phyloP scores from a whole-genome alignment of 1,140 invertebrate species.

The Anastrepha obliqua region DNA sequence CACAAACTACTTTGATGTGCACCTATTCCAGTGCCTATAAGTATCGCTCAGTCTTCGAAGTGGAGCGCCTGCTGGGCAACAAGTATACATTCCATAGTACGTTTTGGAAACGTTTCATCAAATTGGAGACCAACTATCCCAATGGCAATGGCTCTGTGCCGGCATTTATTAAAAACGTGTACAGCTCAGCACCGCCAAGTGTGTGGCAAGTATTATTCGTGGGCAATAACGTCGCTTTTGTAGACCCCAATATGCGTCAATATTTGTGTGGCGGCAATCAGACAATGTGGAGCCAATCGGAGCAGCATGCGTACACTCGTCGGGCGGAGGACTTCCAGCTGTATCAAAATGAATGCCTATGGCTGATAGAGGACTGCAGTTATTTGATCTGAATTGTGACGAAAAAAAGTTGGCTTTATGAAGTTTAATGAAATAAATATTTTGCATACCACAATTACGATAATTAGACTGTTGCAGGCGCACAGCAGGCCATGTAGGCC shows the following conservation, averaged over 20 bases:
- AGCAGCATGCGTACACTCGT: conserved; percentile 66
- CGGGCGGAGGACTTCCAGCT: conserved; percentile 55
- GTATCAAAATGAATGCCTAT: conserved; percentile 63
- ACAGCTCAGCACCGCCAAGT: conserved; percentile 58
- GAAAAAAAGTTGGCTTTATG: too few relatives aligned
- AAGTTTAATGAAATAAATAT: too few relatives aligned
- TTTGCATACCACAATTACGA: too few relatives aligned
- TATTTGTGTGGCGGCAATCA: conserved; percentile 66
- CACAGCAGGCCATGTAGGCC: too few relatives aligned
- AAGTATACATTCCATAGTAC: conserved; percentile 54
- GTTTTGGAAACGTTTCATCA: conserved; percentile 67
- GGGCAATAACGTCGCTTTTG: conserved; percentile 59
- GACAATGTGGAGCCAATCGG: conserved; percentile 61
- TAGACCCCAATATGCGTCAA: conserved; percentile 58
- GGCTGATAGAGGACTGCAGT: conserved; percentile 66
- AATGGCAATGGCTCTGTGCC: conserved; percentile 52
- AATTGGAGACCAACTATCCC: conserved; percentile 54
- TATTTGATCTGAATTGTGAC: not conserved
- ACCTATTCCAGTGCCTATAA: conserved; percentile 59
- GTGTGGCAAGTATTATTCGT: conserved; percentile 61
- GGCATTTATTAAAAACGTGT: conserved; percentile 65
- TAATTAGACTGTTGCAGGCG: too few relatives aligned
- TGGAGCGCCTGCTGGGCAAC: conserved; percentile 44
- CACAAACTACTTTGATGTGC: conserved; percentile 67
- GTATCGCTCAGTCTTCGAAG: conserved; percentile 60